A percentile compares a stretch with the other conserved stretches of the same genome.
Evolutionary conservation across 2,888 invertebrate genomes (phyloP).

Genomic region (Patella depressa): DNA sequence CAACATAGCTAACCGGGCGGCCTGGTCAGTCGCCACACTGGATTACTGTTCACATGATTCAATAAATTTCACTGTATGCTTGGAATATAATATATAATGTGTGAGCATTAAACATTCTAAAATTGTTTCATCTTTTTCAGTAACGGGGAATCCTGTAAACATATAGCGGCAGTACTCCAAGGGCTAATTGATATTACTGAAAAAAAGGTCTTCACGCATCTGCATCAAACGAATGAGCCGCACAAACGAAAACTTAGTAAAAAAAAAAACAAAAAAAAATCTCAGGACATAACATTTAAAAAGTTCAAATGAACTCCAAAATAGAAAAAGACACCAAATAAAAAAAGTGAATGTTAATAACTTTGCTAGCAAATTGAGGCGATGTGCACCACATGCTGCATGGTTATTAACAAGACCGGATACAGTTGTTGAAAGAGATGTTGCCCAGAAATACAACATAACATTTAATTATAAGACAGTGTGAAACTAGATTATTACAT

Average conservation of each 20-base stretch:
- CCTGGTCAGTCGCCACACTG: no score
- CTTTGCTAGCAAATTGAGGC: not conserved
- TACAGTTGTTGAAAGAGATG: not conserved
- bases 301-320: not conserved
- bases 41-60: no score
- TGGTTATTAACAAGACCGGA: constrained; percentile 2
- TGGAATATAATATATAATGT: no score
- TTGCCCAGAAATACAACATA: not conserved
- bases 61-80: no score
- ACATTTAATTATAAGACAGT: not conserved
- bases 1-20: no score
- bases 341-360: no score
- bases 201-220: constrained; percentile 22
- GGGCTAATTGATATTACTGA: constrained; percentile 27
- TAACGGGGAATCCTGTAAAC: constrained; percentile 18
- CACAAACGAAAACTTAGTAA: constrained; percentile 24
- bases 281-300: constrained; percentile 4
- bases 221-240: constrained; percentile 23
- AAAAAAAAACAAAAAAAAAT: constrained; percentile 22
- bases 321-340: no score
- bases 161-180: constrained; percentile 28
- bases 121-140: not conserved
- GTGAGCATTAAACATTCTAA: no score
- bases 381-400: constrained; percentile 8
- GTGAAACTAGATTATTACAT: not conserved